Base-by-base conservation (phyloP, 2,888 invertebrate species). In the Sympetrum striolatum region DNA sequence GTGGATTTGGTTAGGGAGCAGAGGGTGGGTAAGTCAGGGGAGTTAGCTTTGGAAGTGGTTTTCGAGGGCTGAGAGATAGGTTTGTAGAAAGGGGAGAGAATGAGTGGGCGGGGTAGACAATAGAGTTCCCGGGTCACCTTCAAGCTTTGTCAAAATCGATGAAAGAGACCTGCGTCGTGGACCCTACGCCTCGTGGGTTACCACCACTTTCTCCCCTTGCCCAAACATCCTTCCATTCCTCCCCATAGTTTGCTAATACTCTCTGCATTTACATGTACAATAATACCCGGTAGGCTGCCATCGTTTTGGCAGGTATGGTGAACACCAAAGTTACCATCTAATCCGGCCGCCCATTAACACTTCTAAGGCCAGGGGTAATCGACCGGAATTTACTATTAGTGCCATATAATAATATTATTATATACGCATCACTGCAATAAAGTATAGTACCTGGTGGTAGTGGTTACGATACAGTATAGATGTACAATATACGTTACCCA, bases 71-170 rank as follows among this genome's bases (percentile, higher is more conserved):
- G 39, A 5, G 39, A 39, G n/a, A 48, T 44, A 25, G 44, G 48
- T 44, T 39, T 39, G 22, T n/a, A 44, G 10, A 22, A 80, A 39
- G 39, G 39, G 44, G 44, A 10, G 31, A 25, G 10, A 3, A 12
- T 10, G 14, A 5, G 31, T 15, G 10, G 22, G 58, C 15, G 35
- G 22, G 44, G 12, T 39, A 44, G 80, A 44, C n/a, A 37, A 35
- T n/a, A 44, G 82, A 81, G 53, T 31, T 81, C 81, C 81, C n/a
- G 82, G 82, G 53, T 82, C 82, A 58, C 58, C 82, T 58, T 82
- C 82, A 58, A 82, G 82, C 82, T 58, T 58, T 82, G 82, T 82
- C 82, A 82, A 58, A 82, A 82, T 82, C 82, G 82, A 82, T 82
- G 48, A 48, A 80, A 25, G 31, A 18, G 82, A 58, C 31, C 22